A percentile compares a stretch with the other conserved stretches of the same genome.
phyloP scores from a whole-genome alignment of 2,888 invertebrate genomes.

The Drosophila picticornis region DNA sequence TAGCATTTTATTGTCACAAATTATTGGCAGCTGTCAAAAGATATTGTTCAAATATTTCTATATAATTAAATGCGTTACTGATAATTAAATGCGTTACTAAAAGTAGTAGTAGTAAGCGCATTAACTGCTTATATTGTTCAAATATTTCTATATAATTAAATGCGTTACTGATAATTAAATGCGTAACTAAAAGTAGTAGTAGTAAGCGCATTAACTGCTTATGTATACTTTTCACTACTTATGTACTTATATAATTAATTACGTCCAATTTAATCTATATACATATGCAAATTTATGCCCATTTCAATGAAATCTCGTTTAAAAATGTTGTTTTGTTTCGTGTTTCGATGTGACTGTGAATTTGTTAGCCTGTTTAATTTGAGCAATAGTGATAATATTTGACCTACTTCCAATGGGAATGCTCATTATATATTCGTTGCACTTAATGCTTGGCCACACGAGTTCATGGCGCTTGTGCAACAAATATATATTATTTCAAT shows the following conservation, averaged over 20 bases:
- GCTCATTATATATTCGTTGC: conserved; percentile 46
- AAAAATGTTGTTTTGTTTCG: conserved; percentile 9
- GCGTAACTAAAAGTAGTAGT: too few relatives aligned
- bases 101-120: too few relatives aligned
- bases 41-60: too few relatives aligned
- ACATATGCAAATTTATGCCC: conserved; percentile 5
- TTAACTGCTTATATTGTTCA: neutral
- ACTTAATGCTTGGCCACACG: conserved; percentile 24
- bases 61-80: neutral
- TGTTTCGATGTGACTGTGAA: conserved; percentile 1
- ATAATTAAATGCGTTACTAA: too few relatives aligned
- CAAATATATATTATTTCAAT: neutral
- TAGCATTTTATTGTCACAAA: neutral
- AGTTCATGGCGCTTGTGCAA: neutral
- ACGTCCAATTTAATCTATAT: neutral
- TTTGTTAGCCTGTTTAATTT: neutral
- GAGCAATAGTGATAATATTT: conserved; percentile 18
- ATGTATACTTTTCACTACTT: neutral
- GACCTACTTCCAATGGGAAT: conserved; percentile 47
- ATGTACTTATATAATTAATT: conserved; percentile 1
- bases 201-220: too few relatives aligned
- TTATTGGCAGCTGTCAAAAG: too few relatives aligned
- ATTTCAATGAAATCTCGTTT: conserved; percentile 32
- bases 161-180: neutral
- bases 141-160: neutral